phyloP scores from a whole-genome alignment of 2,888 invertebrate species.

The Eupithecia dodoneata region DNA sequence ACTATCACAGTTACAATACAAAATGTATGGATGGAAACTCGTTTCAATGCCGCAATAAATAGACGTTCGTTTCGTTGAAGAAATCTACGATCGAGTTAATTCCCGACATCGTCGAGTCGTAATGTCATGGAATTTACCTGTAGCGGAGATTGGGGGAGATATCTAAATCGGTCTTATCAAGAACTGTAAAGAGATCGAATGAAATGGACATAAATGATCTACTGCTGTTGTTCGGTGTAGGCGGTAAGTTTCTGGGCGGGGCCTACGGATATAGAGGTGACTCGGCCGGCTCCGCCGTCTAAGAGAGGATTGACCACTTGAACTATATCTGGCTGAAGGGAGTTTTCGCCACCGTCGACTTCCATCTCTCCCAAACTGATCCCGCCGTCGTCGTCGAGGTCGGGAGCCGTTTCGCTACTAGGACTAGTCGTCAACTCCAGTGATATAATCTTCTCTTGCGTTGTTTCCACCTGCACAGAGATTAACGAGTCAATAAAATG shows the following conservation, averaged over 20 bases:
- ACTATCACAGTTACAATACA: slow-evolving; percentile 83
- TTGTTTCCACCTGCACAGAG: slow-evolving; percentile 90
- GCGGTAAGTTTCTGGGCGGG: slow-evolving; percentile 72
- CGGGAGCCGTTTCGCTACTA: slow-evolving; percentile 83
- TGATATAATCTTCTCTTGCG: slow-evolving; percentile 95
- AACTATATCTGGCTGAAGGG: slow-evolving; percentile 83
- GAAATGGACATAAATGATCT: slow-evolving; percentile 36
- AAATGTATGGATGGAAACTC: slow-evolving; percentile 75
- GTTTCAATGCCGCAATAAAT: slow-evolving; percentile 56
- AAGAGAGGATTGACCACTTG: slow-evolving; percentile 80
- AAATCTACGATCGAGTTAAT: slow-evolving; percentile 77
- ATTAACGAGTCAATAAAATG: neutral
- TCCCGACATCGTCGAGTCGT: slow-evolving; percentile 49
- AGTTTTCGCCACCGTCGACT: slow-evolving; percentile 74
- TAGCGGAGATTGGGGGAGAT: slow-evolving; percentile 49
- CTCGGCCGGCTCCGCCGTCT: slow-evolving; percentile 77
- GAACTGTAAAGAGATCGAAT: slow-evolving; percentile 41
- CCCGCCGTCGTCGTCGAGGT: slow-evolving; percentile 66
- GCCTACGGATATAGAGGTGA: slow-evolving; percentile 79
- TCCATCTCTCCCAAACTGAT: slow-evolving; percentile 74
- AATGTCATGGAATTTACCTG: slow-evolving; percentile 55
- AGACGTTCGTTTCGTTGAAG: slow-evolving; percentile 73
- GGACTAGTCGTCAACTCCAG: slow-evolving; percentile 90
- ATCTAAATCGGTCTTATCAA: slow-evolving; percentile 16
- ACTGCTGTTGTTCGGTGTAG: slow-evolving; percentile 66